These are phyloP conservation scores for Aphidius colemani DNA, from an alignment of 2,888 invertebrate genomes.

Conservation along the genomic window DNA sequence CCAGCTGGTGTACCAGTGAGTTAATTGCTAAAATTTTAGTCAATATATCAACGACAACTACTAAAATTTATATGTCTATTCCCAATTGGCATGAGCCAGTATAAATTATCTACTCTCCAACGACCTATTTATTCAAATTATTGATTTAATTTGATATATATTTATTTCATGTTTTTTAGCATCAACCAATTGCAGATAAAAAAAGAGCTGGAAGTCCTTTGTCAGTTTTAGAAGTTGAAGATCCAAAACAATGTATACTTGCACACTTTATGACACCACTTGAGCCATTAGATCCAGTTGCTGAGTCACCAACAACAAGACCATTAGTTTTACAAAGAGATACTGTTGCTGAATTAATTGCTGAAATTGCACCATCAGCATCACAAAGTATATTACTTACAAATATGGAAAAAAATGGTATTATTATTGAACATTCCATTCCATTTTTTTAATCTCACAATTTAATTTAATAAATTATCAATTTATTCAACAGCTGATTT, in stretches of 20 bases:
- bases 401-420: slow-evolving; percentile 85
- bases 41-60: too few relatives aligned
- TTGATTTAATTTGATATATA: not conserved
- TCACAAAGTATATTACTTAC: slow-evolving; percentile 80
- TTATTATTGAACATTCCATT: slow-evolving; percentile 35
- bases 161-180: slow-evolving; percentile 53
- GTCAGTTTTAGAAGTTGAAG: slow-evolving; percentile 82
- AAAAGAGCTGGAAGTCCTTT: slow-evolving; percentile 65
- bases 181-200: slow-evolving; percentile 68
- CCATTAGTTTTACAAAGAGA: slow-evolving; percentile 78
- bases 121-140: not conserved
- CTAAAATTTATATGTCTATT: not conserved
- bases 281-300: slow-evolving; percentile 82
- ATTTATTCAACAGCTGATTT: slow-evolving; percentile 71
- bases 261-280: slow-evolving; percentile 89
- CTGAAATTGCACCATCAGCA: slow-evolving; percentile 69
- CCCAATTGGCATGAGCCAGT: too few relatives aligned
- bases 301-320: slow-evolving; percentile 83
- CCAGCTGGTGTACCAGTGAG: slow-evolving; percentile 87
- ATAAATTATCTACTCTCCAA: too few relatives aligned
- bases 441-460: not conserved
- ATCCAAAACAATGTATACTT: slow-evolving; percentile 85
- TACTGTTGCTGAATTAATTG: slow-evolving; percentile 77
- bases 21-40: too few relatives aligned
- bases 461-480: not conserved